Base-by-base conservation (phyloP, 2,113 vertebrate genomes). In the Lamprotornis superbus region DNA sequence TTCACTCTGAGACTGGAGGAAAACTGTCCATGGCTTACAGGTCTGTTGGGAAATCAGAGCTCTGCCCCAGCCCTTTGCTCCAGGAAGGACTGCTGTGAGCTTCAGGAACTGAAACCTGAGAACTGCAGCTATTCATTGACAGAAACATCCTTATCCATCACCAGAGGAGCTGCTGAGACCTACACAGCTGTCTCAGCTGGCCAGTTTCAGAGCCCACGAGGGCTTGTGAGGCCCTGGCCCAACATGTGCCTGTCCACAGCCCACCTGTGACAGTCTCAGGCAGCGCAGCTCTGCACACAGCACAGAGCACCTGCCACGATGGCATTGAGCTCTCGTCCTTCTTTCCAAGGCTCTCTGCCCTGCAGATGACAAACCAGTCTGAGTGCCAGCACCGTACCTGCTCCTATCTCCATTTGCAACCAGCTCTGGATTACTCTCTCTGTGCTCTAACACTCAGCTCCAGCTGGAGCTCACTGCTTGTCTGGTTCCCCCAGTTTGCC, bases 371-470 rank as follows among this genome's bases (percentile, higher is more conserved):
- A 30, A n/a, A 23, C 40, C 42, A 5, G 15, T 31, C 50, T 13
- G 30, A 20, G 40, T 15, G 52, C 12, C 16, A 71, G 57, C 19
- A 47, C 33, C 0, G 0, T 12, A 18, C 23, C 15, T 55, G 25
- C 60, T 50, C 4, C 0, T 10, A 22, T 9, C 64, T 70, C 33
- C 40, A 3, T 3, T 10, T 2, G 2, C 1, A 7, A 56, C 14
- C 60, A 39, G 14, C 30, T 31, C 39, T 39, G 2, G 3, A 14
- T 53, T 16, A 5, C 56, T 16, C 12, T 20, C 13, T 28, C 56
- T 0, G 0, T 6, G 1, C 10, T 1, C 3, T 0, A 25, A 14
- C 6, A 2, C 40, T 31, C 20, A 30, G 60, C 23, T 76, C 35
- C 74, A 50, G 50, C 56, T 87, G 84, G 60, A 79, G 35, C 18